Evolutionary conservation across 2,113 vertebrate genomes (phyloP), one percentile per base, ranked within the genome.

Genomic region (Proterorhinus semilunaris): DNA sequence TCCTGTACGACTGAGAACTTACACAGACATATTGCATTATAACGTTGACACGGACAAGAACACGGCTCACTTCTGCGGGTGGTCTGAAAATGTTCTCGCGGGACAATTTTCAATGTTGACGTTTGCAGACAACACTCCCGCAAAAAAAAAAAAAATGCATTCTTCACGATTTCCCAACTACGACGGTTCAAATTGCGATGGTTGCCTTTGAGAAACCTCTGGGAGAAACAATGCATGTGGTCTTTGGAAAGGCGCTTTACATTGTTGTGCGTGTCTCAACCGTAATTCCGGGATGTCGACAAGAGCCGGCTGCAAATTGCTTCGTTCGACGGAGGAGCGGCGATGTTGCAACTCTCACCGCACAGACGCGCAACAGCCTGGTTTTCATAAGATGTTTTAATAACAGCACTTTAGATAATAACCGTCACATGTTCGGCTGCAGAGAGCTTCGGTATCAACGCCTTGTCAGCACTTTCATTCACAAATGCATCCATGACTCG

Each of bases 401-500:
- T 61, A 54, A 54, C 53, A 61, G 42, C 13, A 43, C 42, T 61
- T 61, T 44, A 43, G 36, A 15, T 61, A 61, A 61, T 43, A 15
- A 43, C 49, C 11, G 42, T 44, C 36, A 43, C 36, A 43, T 61
- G 58, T 61, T 61, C 58, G n/a, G 58, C 36, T 9, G 13, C 55
- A 58, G 27, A 36, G 12, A 58, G 55, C 58, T 44, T 61, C 43
- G 5, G 58, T 12, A 61, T 51, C 11, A 12, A 44, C 36, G 42
- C 12, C 58, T 12, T 61, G 58, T 61, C 58, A 61, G 58, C 58
- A 44, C 58, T 61, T 61, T 61, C 36, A 61, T 61, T 61, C 36
- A 44, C 58, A 58, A 42, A 55, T 55, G 53, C n/a, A 44, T 13
- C 58, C 15, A 44, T 54, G 17, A 54, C 27, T 36, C 4, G 4